A percentile compares a stretch with the other conserved stretches of the same genome.
phyloP scores from a whole-genome alignment of 2,888 invertebrate species.

The Drosophila neoperkinsi region DNA sequence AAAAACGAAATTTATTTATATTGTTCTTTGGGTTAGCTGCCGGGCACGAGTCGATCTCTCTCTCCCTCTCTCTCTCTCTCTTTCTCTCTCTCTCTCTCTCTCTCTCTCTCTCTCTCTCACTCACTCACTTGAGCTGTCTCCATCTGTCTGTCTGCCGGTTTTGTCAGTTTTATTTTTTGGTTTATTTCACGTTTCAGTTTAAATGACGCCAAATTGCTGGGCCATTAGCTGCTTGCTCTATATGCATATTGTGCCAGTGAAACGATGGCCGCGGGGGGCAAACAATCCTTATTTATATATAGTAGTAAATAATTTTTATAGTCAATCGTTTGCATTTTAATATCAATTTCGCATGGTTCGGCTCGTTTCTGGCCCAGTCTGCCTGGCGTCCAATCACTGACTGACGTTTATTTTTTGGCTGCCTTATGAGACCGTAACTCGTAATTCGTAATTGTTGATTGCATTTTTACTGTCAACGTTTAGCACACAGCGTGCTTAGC shows the following conservation, averaged over 20 bases:
- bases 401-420: conserved; percentile 78
- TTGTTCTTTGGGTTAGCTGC: conserved; percentile 59
- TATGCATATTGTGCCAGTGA: conserved; percentile 54
- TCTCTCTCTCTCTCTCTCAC: background rate
- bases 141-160: conserved; percentile 25
- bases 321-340: conserved; percentile 77
- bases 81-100: background rate
- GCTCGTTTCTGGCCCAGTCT: conserved; percentile 16
- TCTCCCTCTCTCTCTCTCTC: conserved; percentile 13
- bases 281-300: conserved; percentile 50
- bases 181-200: conserved; percentile 71
- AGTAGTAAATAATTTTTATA: conserved; percentile 69
- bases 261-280: conserved; percentile 32
- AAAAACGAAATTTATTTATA: conserved; percentile 71
- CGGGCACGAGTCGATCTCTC: conserved; percentile 54
- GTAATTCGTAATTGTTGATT: conserved; percentile 74
- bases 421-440: conserved; percentile 79
- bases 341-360: conserved; percentile 67
- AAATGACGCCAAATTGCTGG: conserved; percentile 77
- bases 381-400: conserved; percentile 57
- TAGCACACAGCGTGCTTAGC: conserved; percentile 55
- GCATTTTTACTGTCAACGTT: conserved; percentile 66
- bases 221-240: conserved; percentile 66
- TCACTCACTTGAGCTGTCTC: conserved; percentile 10
- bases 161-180: conserved; percentile 75